Conservation (phyloP, 2,888 invertebrate species). For the Pandemis heparana region DNA sequence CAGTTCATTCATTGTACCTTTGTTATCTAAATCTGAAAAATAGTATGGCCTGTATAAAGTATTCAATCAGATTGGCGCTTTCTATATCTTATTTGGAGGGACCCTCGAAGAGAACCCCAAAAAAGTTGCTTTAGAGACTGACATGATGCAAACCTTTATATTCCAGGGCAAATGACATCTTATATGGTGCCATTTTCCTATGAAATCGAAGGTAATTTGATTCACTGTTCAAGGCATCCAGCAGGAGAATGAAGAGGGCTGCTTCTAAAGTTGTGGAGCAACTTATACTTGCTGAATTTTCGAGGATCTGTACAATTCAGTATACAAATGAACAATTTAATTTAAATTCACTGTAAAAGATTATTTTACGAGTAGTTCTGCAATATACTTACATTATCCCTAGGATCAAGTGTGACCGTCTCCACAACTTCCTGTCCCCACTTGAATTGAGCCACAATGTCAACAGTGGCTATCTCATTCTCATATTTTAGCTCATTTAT, state of each 20-base stretch:
- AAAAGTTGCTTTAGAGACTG: neutral
- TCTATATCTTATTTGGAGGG: neutral
- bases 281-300: conserved; percentile 61
- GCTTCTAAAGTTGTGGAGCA: conserved; percentile 81
- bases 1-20: conserved; percentile 59
- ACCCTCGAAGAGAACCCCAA: neutral
- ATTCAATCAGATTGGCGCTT: neutral
- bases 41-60: neutral
- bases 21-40: conserved; percentile 54
- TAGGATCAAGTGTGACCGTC: conserved; percentile 73
- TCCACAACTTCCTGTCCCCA: conserved; percentile 88
- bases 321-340: neutral
- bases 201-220: conserved; percentile 86
- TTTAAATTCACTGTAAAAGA: neutral
- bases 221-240: conserved; percentile 85
- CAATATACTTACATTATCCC: conserved; percentile 54
- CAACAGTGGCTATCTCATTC: conserved; percentile 76
- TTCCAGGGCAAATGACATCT: conserved; percentile 88
- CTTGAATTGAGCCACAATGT: conserved; percentile 88
- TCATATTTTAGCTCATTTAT: conserved; percentile 86
- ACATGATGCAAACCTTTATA: conserved; percentile 55
- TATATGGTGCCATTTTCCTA: conserved; percentile 91
- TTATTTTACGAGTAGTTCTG: neutral
- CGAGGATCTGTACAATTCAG: conserved; percentile 47
- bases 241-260: conserved; percentile 83